Evolutionary conservation across 2,113 vertebrate species (phyloP).

Genomic region (Orthonyx spaldingii): DNA sequence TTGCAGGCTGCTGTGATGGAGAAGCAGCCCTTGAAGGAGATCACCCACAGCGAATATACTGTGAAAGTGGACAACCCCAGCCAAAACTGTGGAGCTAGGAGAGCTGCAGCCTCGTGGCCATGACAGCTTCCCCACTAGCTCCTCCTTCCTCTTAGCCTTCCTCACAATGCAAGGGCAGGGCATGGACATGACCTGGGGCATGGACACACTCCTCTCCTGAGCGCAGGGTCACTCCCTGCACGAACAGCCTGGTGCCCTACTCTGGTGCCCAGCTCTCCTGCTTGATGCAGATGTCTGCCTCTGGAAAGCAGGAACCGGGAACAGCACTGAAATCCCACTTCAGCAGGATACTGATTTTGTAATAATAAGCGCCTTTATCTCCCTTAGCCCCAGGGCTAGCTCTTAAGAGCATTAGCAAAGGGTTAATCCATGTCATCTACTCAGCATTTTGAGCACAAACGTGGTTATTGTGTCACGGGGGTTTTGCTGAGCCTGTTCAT

Average conservation of each 20-base stretch:
- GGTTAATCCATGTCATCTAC: constrained; percentile 32
- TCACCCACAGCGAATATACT: fast-evolving
- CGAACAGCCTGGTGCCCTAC: not conserved
- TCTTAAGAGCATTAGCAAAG: constrained; percentile 44
- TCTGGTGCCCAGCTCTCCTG: not conserved
- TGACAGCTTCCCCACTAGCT: not conserved
- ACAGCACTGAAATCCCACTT: not conserved
- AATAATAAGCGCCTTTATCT: constrained; percentile 30
- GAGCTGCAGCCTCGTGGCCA: not conserved
- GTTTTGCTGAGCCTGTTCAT: not conserved
- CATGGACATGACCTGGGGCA: not conserved
- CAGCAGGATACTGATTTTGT: not conserved
- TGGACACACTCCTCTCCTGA: not conserved
- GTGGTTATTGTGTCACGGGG: not conserved
- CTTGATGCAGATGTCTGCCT: not conserved
- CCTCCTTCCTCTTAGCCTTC: not conserved
- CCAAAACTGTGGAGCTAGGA: not conserved
- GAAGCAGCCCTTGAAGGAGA: not conserved
- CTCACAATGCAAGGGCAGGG: not conserved
- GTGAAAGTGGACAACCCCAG: not conserved
- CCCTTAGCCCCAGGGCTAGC: not conserved
- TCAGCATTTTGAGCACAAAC: constrained; percentile 17
- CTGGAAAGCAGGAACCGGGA: not conserved
- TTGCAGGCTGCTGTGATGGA: not conserved
- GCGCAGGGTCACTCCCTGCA: not conserved